These are phyloP conservation scores for Myrmophylax atrothorax DNA, from an alignment of 2,113 vertebrate species.

Conservation along the genomic window DNA sequence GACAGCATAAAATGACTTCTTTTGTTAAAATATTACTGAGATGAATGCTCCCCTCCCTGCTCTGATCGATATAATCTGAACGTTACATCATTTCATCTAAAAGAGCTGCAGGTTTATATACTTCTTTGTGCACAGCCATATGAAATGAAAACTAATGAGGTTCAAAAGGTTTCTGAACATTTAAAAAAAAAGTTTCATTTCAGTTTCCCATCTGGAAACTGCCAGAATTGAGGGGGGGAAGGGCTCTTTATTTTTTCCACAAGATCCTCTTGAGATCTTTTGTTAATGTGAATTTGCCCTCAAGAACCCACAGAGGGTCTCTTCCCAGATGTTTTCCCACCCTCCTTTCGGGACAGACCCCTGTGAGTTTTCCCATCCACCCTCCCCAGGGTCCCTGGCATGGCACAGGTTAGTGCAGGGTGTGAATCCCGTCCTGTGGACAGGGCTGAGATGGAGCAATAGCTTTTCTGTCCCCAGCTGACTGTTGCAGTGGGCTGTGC, in stretches of 20 bases:
- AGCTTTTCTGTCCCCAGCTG: neutral
- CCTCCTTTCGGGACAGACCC: neutral
- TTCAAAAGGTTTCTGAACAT: constrained; percentile 63
- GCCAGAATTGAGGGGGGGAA: neutral
- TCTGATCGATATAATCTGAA: neutral
- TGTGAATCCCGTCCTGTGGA: neutral
- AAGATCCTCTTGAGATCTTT: constrained; percentile 14
- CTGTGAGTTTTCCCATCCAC: accelerated
- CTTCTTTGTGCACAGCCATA: constrained; percentile 33
- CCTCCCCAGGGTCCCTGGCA: accelerated
- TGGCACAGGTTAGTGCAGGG: neutral
- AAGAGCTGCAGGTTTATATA: constrained; percentile 48
- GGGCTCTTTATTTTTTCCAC: neutral
- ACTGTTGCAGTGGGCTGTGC: neutral
- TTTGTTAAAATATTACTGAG: constrained; percentile 59
- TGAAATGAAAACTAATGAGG: constrained; percentile 65
- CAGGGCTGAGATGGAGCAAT: accelerated
- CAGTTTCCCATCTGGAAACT: constrained; percentile 56
- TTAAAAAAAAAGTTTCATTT: constrained; percentile 40
- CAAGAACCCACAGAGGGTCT: neutral
- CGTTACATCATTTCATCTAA: constrained; percentile 33
- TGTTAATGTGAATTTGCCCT: neutral
- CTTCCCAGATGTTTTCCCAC: constrained; percentile 3
- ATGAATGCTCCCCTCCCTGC: neutral
- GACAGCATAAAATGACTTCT: constrained; percentile 48